Percentiles rank a stretch among this genome's conserved stretches.
phyloP scores from a whole-genome alignment of 2,113 vertebrate genomes.

The Brevimyrus niger region DNA sequence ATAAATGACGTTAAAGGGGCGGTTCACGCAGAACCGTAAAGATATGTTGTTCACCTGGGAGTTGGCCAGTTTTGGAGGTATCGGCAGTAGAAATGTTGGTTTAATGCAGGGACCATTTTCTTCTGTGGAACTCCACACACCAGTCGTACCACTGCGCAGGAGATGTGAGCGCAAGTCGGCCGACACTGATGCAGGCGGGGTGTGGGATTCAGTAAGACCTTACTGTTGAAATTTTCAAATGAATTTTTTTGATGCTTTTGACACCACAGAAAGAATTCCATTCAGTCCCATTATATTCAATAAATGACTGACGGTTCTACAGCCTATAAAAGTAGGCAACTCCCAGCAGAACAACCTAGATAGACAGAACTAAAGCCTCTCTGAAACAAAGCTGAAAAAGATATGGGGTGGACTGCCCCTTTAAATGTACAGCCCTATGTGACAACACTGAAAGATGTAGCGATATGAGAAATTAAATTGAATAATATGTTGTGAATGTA shows the following conservation, averaged over 20 bases:
- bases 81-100: not conserved
- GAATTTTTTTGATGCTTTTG: not conserved
- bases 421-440: not conserved
- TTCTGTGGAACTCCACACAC: not conserved
- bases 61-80: not conserved
- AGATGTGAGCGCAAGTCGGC: not conserved
- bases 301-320: not conserved
- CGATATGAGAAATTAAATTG: not conserved
- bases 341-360: not conserved
- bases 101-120: not conserved
- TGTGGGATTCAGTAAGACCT: not conserved
- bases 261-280: not conserved
- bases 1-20: not conserved
- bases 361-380: not conserved
- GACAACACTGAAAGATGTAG: not conserved
- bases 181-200: not conserved
- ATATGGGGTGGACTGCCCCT: not conserved
- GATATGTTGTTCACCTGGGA: not conserved
- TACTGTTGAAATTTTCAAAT: not conserved
- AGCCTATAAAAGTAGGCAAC: not conserved
- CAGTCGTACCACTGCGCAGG: not conserved
- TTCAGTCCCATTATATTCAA: not conserved
- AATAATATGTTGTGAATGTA: not conserved
- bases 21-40: not conserved
- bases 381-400: not conserved